Base-by-base conservation (phyloP, 2,113 vertebrate species). In the Rhineura floridana region DNA sequence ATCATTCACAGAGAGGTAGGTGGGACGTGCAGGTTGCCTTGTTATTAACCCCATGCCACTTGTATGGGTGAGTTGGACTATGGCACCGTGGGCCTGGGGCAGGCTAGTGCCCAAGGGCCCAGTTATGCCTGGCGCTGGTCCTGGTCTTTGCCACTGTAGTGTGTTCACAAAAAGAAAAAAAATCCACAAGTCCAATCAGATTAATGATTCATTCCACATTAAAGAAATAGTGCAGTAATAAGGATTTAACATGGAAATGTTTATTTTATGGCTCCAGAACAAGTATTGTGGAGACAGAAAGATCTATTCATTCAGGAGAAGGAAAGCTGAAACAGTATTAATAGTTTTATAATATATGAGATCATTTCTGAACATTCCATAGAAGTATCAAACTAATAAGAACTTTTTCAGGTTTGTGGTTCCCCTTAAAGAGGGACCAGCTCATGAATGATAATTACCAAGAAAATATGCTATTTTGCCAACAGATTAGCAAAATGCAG, bases 361-460 rank as follows among this genome's bases (percentile, higher is more conserved):
- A 62, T 33, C 8, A 30, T 70, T 86, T 80, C 17, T 70, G 8
- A 55, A 80, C 69, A 72, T 70, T 81, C 0, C 1, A 48, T 65
- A 15, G 33, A 63, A 63, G 36, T 88, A 65, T 62, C 30, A 46
- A 91, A 91, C 39, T 36, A 69, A 89, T 36, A 1, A 85, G 52
- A 67, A 70, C 84, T 92, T 92, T 91, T 92, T 90, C 50, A 84
- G 81, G 28, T 91, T 92, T 92, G 91, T 76, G 81, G 78, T 62
- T 91, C 33, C 83, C 88, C 88, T 91, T 91, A 89, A 93, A 93
- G 82, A 83, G 70, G 84, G 89, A 91, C 86, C 75, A 93, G 89
- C 89, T 70, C 63, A 0, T 0, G 1, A 91, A 52, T 2, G 6
- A 52, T 87, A 85, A 87, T 90, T 87, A 69, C 13, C 63, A 78